A percentile compares a stretch with the other conserved stretches of the same genome.
phyloP scores from a whole-genome alignment of 1,140 invertebrate species.

The Manduca sexta region DNA sequence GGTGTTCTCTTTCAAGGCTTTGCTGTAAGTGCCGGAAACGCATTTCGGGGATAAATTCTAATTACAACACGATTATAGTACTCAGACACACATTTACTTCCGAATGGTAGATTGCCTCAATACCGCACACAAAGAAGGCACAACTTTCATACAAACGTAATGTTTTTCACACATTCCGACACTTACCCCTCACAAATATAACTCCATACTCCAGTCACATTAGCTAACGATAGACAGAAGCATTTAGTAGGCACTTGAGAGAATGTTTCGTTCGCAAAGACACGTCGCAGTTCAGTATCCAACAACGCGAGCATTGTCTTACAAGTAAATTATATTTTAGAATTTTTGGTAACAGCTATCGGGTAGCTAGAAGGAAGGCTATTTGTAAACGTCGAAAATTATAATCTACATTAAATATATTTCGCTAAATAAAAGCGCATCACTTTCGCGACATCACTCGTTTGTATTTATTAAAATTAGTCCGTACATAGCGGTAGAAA shows the following conservation, averaged over 20 bases:
- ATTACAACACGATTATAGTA: too few relatives aligned
- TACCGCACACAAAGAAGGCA: neutral
- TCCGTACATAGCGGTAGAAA: neutral
- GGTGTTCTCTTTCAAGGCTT: constrained; percentile 27
- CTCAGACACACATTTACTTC: neutral
- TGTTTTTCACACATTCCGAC: constrained; percentile 5
- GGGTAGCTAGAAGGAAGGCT: too few relatives aligned
- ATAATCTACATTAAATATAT: too few relatives aligned
- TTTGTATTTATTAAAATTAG: neutral
- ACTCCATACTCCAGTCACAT: constrained; percentile 13
- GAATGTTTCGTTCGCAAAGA: constrained; percentile 2
- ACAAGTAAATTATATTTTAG: too few relatives aligned
- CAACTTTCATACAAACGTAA: neutral
- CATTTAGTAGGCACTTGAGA: constrained; percentile 33
- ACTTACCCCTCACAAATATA: constrained; percentile 11
- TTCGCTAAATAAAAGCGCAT: too few relatives aligned
- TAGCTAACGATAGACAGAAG: constrained; percentile 30
- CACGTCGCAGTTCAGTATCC: neutral
- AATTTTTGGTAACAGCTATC: too few relatives aligned
- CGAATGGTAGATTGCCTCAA: neutral
- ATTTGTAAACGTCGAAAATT: too few relatives aligned
- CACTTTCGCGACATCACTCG: too few relatives aligned
- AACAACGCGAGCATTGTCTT: too few relatives aligned
- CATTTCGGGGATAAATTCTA: too few relatives aligned
- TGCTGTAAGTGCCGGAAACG: constrained; percentile 12